Conservation (phyloP, 2,888 invertebrate species). For the Orthonychiurus folsomi region DNA sequence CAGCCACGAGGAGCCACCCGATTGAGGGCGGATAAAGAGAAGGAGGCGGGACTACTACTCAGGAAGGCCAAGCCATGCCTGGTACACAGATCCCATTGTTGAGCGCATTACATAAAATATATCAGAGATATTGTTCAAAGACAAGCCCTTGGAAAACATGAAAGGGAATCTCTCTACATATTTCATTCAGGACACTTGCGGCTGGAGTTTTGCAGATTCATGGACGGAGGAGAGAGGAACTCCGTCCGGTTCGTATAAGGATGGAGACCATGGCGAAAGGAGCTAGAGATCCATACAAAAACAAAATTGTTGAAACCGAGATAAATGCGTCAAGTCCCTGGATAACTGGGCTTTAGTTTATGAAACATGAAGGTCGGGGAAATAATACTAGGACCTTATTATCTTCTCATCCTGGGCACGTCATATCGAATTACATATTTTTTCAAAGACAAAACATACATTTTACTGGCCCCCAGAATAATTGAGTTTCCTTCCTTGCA, state of each 20-base stretch:
- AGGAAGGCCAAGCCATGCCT: no score
- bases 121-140: constrained; percentile 1
- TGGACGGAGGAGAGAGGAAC: no score
- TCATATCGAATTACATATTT: no score
- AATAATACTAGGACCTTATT: no score
- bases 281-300: constrained; percentile 1
- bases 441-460: no score
- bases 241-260: no score
- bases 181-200: not conserved
- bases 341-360: constrained; percentile 7
- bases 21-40: not conserved
- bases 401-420: no score
- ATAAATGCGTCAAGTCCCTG: constrained; percentile 15
- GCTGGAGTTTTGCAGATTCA: no score
- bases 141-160: not conserved
- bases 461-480: no score
- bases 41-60: not conserved
- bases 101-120: not conserved
- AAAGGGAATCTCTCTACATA: not conserved
- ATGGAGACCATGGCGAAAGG: no score
- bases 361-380: not conserved
- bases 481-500: no score
- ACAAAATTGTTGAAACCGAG: not conserved
- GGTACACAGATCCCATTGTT: not conserved
- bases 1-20: no score